A percentile compares a stretch with the other conserved stretches of the same genome.
Conservation (phyloP, 2,888 invertebrate species). For the Neoitamus cyanurus region DNA sequence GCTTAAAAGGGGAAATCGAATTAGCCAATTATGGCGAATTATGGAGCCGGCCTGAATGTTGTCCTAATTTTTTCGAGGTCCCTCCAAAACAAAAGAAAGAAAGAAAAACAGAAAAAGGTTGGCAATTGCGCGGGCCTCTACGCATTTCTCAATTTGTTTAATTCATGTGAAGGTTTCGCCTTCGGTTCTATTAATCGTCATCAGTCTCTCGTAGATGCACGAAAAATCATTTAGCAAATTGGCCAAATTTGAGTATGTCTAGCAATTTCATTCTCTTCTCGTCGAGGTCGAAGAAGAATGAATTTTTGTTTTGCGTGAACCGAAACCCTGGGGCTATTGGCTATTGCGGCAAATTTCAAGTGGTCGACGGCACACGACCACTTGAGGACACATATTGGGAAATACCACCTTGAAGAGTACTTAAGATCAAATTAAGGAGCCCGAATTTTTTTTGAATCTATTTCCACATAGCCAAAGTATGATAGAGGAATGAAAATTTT, state of each 20-base stretch:
- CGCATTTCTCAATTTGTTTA: not conserved
- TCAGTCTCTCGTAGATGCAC: not conserved
- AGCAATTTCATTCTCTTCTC: not conserved
- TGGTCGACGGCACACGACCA: not conserved
- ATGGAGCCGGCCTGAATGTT: not conserved
- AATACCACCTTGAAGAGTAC: not conserved
- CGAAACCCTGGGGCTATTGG: not conserved
- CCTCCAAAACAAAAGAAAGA: not conserved
- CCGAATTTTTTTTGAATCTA: not conserved
- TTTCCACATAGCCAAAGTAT: not conserved
- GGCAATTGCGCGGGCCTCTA: not conserved
- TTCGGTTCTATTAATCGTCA: not conserved
- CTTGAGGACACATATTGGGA: not conserved
- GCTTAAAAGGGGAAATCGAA: not conserved
- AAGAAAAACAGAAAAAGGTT: not conserved
- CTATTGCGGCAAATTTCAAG: not conserved
- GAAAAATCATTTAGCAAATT: not conserved
- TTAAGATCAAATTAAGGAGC: not conserved
- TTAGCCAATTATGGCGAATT: not conserved
- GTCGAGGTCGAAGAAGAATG: not conserved
- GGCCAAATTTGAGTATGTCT: not conserved
- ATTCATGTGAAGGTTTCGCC: not conserved
- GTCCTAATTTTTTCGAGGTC: not conserved
- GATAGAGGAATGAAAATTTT: not conserved
- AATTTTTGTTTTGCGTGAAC: not conserved